phyloP scores from a whole-genome alignment of 2,113 vertebrate genomes.

The Anoplopoma fimbria region DNA sequence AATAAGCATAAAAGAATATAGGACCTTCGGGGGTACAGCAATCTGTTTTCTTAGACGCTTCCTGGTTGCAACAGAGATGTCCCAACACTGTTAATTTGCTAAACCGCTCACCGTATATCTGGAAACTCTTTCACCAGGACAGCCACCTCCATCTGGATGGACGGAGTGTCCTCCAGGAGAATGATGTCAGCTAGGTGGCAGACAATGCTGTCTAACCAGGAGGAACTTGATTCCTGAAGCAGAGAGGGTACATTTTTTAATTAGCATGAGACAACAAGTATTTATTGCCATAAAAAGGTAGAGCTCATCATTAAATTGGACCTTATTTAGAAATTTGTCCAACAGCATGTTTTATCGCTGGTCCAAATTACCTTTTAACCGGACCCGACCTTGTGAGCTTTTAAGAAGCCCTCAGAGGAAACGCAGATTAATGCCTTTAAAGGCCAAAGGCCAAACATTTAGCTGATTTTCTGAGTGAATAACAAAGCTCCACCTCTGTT shows the following conservation, averaged over 20 bases:
- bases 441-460: conserved; percentile 47
- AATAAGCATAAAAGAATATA: conserved; percentile 65
- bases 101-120: conserved; percentile 87
- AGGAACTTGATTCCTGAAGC: conserved; percentile 86
- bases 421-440: conserved; percentile 36
- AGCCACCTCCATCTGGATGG: conserved; percentile 94
- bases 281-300: neutral
- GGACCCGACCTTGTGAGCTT: neutral
- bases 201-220: conserved; percentile 89
- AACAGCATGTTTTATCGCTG: neutral
- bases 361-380: conserved; percentile 15
- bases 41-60: too few species aligned
- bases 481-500: conserved; percentile 64
- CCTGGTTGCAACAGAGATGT: conserved; percentile 40
- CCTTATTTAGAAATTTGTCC: neutral
- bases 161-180: conserved; percentile 90
- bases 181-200: conserved; percentile 90
- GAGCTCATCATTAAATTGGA: neutral
- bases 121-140: conserved; percentile 91
- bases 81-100: conserved; percentile 8
- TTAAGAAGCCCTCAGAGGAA: conserved; percentile 34
- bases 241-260: neutral
- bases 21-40: conserved; percentile 36
- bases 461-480: conserved; percentile 33
- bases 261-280: neutral